These are phyloP conservation scores for Tarsius wallacei DNA, from an alignment of 2,797 vertebrate genomes.

Conservation along the genomic window DNA sequence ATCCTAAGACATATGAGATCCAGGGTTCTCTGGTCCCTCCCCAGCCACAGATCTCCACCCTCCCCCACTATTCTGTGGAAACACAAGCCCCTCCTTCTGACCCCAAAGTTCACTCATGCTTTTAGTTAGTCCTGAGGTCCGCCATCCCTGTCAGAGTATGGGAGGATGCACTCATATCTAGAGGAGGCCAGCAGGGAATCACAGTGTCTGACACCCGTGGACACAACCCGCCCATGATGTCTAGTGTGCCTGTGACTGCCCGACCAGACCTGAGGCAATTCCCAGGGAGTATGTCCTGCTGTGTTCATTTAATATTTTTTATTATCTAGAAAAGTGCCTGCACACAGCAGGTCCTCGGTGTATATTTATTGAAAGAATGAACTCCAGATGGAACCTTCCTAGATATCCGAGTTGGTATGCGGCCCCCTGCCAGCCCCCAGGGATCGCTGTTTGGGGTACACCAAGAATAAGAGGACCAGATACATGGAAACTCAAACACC, in stretches of 20 bases:
- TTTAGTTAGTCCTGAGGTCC: no score
- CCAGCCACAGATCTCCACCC: background rate
- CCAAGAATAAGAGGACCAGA: background rate
- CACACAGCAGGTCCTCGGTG: background rate
- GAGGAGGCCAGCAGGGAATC: background rate
- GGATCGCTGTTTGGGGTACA: background rate
- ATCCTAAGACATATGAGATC: background rate
- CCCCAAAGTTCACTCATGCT: no score
- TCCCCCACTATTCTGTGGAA: background rate
- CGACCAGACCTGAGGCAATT: background rate
- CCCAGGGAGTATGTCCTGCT: background rate
- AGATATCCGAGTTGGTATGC: background rate
- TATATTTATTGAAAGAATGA: background rate
- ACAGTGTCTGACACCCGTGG: no score
- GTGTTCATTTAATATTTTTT: background rate
- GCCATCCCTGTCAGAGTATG: no score
- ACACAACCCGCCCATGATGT: background rate
- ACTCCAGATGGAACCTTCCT: background rate
- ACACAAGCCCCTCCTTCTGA: background rate
- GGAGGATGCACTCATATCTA: background rate
- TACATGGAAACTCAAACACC: background rate
- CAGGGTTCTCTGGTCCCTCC: background rate
- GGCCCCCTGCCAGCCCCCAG: background rate
- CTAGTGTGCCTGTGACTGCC: background rate
- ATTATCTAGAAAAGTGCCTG: background rate